Base-by-base conservation (phyloP, 2,113 vertebrate species). In the Sphyrna mokarran region DNA sequence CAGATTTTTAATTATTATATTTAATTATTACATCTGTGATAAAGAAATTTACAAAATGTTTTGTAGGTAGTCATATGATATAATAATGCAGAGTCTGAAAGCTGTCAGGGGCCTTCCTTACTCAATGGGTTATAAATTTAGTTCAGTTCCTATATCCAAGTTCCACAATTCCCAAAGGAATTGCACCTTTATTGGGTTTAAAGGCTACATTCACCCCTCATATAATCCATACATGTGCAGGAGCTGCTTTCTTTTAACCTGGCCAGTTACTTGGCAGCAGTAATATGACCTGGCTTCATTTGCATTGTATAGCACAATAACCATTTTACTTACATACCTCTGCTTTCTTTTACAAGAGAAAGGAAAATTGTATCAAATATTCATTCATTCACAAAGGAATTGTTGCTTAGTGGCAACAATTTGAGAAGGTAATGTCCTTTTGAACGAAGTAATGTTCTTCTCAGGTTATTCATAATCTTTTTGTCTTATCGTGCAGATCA, bases 11-110 rank as follows among this genome's bases (percentile, higher is more conserved):
- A 94, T 48, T 54, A 54, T 4, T 54, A 54, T 54, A 54, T 33
- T 54, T 33, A 95, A 95, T 43, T 48, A 63, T 13, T 33, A 95
- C 54, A 95, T 29, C 48, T 94, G 40, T 43, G 48, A 66, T 43
- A 70, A 68, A 70, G 91, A 69, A 69, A 69, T 70, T 94, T 69
- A 94, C 66, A 70, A 90, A 90, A 70, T 95, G 54, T 95, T 72
- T 23, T 69, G 66, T 23, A 40, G n/a, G 37, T 43, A 22, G 43
- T 72, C 66, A 95, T 70, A 95, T 43, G 68, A 76, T 95, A 76
- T 40, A 94, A 94, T 5, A 23, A 69, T 95, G 94, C 48, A 70
- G 40, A 95, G 72, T 29, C 26, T 48, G 23, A 95, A 72, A 95
- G 23, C 68, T 95, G 94, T 23, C n/a, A 29, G 48, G 26, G 18